phyloP scores from a whole-genome alignment of 1,140 invertebrate genomes.

The Hesperophylax magnus region DNA sequence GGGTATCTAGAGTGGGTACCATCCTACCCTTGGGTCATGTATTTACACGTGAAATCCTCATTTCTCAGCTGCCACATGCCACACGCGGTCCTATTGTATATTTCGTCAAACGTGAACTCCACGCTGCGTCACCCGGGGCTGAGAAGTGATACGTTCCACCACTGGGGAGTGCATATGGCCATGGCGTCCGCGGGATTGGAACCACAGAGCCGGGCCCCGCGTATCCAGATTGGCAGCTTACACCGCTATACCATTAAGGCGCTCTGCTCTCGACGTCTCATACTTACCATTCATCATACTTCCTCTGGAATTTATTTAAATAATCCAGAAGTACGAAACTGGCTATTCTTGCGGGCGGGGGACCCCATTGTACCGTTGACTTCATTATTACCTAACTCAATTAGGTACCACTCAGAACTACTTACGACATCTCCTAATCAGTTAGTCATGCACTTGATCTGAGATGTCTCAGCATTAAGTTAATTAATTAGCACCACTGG shows the following conservation, averaged over 20 bases:
- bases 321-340: constrained; percentile 18
- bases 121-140: not conserved
- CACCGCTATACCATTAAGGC: constrained; percentile 41
- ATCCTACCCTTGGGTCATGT: not conserved
- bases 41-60: constrained; percentile 4
- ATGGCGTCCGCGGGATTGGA: not conserved
- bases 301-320: constrained; percentile 40
- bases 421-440: not conserved
- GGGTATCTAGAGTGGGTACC: too few relatives aligned
- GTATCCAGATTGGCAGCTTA: constrained; percentile 38
- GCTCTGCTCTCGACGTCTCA: constrained; percentile 2
- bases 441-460: not conserved
- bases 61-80: constrained; percentile 10
- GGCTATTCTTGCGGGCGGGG: not conserved
- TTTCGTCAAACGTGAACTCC: constrained; percentile 1
- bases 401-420: not conserved
- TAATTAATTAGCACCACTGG: not conserved
- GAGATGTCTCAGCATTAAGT: not conserved
- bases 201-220: not conserved
- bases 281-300: constrained; percentile 42
- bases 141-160: constrained; percentile 1
- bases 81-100: not conserved
- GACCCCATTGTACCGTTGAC: not conserved
- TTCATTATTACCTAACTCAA: not conserved
- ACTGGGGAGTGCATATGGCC: constrained; percentile 25